These are phyloP conservation scores for Drosophila oshimai DNA, from an alignment of 1,140 invertebrate species.

Conservation along the genomic window DNA sequence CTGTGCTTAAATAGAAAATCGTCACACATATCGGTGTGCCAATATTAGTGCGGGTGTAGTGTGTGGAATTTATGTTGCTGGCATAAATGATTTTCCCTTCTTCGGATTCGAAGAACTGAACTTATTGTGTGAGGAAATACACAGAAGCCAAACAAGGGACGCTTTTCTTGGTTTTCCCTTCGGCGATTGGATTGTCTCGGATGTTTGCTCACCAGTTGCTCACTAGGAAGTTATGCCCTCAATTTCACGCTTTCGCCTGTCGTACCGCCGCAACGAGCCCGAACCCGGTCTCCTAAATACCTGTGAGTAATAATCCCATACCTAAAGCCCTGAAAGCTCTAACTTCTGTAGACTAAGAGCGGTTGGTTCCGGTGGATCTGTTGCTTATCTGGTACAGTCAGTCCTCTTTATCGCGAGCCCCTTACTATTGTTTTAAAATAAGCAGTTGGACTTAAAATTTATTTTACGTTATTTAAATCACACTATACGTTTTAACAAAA, in stretches of 20 bases:
- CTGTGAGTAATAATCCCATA: slow-evolving; percentile 9
- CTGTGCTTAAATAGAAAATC: slow-evolving; percentile 15
- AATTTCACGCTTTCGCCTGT: slow-evolving; percentile 7
- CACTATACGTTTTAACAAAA: no score
- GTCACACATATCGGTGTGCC: not conserved
- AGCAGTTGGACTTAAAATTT: no score
- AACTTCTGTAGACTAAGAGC: not conserved
- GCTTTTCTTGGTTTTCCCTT: slow-evolving; percentile 11
- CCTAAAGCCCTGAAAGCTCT: not conserved
- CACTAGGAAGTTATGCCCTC: slow-evolving; percentile 21
- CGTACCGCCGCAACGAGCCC: slow-evolving; percentile 15
- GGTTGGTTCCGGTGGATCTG: not conserved
- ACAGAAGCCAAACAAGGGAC: slow-evolving; percentile 30
- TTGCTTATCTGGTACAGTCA: not conserved
- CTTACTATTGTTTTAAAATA: no score
- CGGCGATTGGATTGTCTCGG: slow-evolving; percentile 5
- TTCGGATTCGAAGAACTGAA: slow-evolving; percentile 1
- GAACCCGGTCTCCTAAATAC: slow-evolving; percentile 18
- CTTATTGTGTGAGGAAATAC: slow-evolving; percentile 15
- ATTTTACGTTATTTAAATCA: no score
- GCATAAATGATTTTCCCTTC: slow-evolving; percentile 3
- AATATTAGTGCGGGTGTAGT: not conserved
- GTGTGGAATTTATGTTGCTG: slow-evolving; percentile 11
- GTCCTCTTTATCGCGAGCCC: no score
- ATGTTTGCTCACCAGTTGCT: slow-evolving; percentile 39